Conservation (phyloP, 2,888 invertebrate species). For the Mesorhabditis sp. region DNA sequence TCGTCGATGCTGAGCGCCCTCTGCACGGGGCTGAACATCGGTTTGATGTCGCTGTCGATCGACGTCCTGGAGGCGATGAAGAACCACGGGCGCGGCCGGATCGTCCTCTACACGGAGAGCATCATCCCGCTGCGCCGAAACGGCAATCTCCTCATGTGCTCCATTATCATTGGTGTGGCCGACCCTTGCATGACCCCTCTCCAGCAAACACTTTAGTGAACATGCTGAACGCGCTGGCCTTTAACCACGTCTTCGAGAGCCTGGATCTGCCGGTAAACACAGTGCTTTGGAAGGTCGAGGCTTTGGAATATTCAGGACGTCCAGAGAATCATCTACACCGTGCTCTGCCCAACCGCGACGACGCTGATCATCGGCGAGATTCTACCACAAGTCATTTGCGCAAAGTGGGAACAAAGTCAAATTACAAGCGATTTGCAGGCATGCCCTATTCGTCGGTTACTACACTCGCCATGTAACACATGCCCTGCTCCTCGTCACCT, state of each 20-base stretch:
- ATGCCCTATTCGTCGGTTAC: not conserved
- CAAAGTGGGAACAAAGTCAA: not conserved
- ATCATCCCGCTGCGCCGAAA: not conserved
- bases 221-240: not conserved
- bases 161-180: not conserved
- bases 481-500: not conserved
- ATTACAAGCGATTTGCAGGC: not conserved
- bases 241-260: not conserved
- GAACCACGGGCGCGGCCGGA: not conserved
- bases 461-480: not conserved
- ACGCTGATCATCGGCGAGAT: not conserved
- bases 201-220: constrained; percentile 1
- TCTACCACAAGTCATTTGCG: not conserved
- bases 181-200: not conserved
- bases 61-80: not conserved
- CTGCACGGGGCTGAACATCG: not conserved
- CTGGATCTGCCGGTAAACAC: not conserved
- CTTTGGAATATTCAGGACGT: not conserved
- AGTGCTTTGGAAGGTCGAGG: not conserved
- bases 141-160: not conserved
- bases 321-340: not conserved
- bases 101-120: not conserved
- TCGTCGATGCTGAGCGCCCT: not conserved
- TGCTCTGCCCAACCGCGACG: not conserved
- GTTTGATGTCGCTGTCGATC: not conserved